phyloP scores from a whole-genome alignment of 2,113 vertebrate genomes.

The Paratilapia polleni region DNA sequence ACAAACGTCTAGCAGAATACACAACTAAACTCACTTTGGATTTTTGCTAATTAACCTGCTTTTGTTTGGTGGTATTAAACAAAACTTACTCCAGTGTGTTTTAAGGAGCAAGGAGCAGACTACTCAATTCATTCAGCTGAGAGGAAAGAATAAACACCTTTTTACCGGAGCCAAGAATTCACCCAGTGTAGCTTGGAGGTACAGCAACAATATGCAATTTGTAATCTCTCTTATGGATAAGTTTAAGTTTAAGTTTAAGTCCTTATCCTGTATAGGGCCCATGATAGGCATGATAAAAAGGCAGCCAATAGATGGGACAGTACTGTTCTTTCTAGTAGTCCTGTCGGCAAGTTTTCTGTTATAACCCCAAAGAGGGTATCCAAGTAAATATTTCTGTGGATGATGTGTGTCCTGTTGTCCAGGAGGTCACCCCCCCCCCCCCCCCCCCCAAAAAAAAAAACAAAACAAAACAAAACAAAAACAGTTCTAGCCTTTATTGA shows the following conservation, averaged over 20 bases:
- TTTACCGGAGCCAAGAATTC: neutral
- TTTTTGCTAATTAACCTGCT: too few relatives aligned
- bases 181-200: too few relatives aligned
- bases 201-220: neutral
- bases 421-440: too few relatives aligned
- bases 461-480: too few relatives aligned
- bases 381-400: neutral
- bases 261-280: neutral
- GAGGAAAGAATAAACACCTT: accelerated
- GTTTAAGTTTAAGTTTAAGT: too few relatives aligned
- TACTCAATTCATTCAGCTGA: neutral
- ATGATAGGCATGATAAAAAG: neutral
- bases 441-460: neutral
- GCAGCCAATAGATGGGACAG: neutral
- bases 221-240: neutral
- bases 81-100: too few relatives aligned
- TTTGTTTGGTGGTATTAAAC: too few relatives aligned
- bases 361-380: neutral
- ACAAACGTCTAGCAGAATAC: too few relatives aligned
- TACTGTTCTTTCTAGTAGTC: neutral
- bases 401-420: neutral
- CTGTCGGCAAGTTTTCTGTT: neutral
- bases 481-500: neutral
- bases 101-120: too few relatives aligned
- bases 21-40: too few relatives aligned